Evolutionary conservation across 1,140 invertebrate species (phyloP), one percentile per base, ranked within the genome.

Genomic region (Drosophila ironensis): DNA sequence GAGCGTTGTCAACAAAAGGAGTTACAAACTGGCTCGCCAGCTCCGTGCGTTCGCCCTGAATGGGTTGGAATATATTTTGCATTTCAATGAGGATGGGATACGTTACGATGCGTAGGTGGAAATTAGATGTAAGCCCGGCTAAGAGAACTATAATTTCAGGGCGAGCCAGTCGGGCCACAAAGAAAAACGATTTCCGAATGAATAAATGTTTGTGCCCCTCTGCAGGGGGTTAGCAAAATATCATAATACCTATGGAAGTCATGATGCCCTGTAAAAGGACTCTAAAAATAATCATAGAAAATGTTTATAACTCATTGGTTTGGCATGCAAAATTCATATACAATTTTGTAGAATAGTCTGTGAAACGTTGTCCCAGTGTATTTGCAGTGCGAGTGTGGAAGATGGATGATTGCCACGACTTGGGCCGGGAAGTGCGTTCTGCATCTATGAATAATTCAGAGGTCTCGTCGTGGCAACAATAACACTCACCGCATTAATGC

Each of bases 371-470:
- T 2, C n/a, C 3, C 40, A 45, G 53, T 61, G 22, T 16, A 37
- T 2, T 7, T 5, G 3, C 16, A 37, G 14, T 0, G 24, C 11
- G 12, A 16, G 17, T 20, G 33, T 20, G 40, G 41, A 24, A 25
- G 53, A 60, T 44, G 17, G 8, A 59, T 60, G 56, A 41, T 59
- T 17, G 50, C 56, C 35, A 30, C 35, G 54, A 46, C 30, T 60
- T 42, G 19, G 38, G 57, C 24, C 60, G 40, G 60, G 46, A 38
- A 59, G 68, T 63, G 48, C 48, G 56, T 63, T 63, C 47, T 60
- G 54, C 46, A 56, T 57, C 63, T 63, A 86, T 86, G 80, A 86
- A 86, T 86, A 68, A 86, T 86, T 86, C 80, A 86, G 59, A 75
- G 46, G 56, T 45, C 46, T 48, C 24, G 33, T 54, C 51, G 33